Base-by-base conservation (phyloP, 1,140 invertebrate species). In the Hycleus cichorii region DNA sequence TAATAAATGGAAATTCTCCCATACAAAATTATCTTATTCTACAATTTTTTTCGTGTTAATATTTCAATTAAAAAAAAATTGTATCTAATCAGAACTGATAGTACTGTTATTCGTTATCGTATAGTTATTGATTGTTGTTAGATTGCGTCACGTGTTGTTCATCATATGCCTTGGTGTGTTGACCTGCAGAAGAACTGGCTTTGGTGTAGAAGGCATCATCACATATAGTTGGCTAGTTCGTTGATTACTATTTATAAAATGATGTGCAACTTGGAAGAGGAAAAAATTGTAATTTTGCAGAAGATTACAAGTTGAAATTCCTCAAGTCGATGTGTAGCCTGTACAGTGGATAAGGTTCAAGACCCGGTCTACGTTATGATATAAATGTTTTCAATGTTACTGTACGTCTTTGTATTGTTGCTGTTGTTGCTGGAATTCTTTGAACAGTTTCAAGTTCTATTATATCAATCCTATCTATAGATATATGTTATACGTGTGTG, bases 181-280 rank as follows among this genome's bases (percentile, higher is more conserved):
- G 51, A 53, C 51, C 51, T 53, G 51, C 51, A 53, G 39, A 18
- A 18, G 18, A 53, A 53, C 51, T 46, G 51, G 51, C 51, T 40
- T 52, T 43, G 49, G 4, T 32, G 32, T 5, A 52, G 39, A 52
- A 52, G 39, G 49, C 42, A 52, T 52, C 42, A 50, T 4, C 32
- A 32, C 32, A 53, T 42, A 53, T 53, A 53, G 51, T 46, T 46
- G 32, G 51, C 43, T 53, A 45, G 51, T 46, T 53, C 39, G 51
- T 32, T 53, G 51, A 53, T 53, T 53, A 45, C 51, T 53, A 53
- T 53, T 53, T 53, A 53, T 53, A 53, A 53, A 53, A 45, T 38
- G 43, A 38, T 53, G 24, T 45, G 51, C 26, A 32, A 32, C 32
- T 18, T 18, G 32, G 7, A 32, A 32, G 4, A 32, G 4, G 4